Evolutionary conservation across 2,888 invertebrate species (phyloP).

Genomic region (Oxytorus armatus): DNA sequence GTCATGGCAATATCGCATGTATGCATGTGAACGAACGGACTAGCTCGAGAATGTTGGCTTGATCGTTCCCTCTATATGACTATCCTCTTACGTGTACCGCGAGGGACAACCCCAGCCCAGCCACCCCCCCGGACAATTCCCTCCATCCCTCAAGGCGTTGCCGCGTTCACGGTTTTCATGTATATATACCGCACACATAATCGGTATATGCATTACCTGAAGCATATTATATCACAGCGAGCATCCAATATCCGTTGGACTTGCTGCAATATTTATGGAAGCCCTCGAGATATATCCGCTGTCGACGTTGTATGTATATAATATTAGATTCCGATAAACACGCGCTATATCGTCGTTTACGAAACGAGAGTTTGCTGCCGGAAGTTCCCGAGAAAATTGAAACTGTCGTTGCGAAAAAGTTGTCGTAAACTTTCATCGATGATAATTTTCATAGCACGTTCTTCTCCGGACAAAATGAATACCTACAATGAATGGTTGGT

Average conservation of each 20-base stretch:
- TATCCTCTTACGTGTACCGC: background rate
- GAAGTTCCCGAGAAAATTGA: slow-evolving; percentile 29
- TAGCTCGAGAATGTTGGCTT: background rate
- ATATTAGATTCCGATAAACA: slow-evolving; percentile 53
- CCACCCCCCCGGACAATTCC: slow-evolving; percentile 31
- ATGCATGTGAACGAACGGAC: background rate
- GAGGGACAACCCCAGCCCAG: background rate
- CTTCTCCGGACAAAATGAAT: too few relatives aligned
- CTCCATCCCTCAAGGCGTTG: slow-evolving; percentile 31
- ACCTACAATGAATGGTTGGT: too few relatives aligned
- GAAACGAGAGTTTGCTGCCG: slow-evolving; percentile 1
- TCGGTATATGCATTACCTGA: slow-evolving; percentile 49
- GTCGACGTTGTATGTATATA: too few relatives aligned
- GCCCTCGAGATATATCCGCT: slow-evolving; percentile 37
- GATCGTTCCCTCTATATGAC: background rate
- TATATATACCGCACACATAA: slow-evolving; percentile 27
- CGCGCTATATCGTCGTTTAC: slow-evolving; percentile 16
- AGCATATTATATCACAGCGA: slow-evolving; percentile 59
- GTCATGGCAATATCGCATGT: slow-evolving; percentile 15
- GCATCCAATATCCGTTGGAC: slow-evolving; percentile 58
- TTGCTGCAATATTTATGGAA: slow-evolving; percentile 62
- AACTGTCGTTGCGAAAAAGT: background rate
- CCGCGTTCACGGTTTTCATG: slow-evolving; percentile 21
- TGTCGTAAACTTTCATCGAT: too few relatives aligned
- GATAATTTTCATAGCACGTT: too few relatives aligned